Conservation (phyloP, 2,113 vertebrate genomes). For the Calidris pygmaea region DNA sequence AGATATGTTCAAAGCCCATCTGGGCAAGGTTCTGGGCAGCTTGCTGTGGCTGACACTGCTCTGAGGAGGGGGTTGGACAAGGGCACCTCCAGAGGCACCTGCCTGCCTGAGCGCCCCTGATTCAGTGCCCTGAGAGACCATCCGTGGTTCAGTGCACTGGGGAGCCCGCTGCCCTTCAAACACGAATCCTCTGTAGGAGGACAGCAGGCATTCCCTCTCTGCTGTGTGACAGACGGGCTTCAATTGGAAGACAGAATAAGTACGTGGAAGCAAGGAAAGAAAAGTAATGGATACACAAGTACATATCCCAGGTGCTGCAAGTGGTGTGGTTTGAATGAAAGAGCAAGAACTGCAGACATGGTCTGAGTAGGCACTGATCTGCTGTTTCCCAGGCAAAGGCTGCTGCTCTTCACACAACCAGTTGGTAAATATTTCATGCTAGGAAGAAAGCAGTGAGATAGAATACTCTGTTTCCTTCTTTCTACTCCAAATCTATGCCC, state of each 20-base stretch:
- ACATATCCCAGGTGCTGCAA: background rate
- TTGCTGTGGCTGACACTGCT: background rate
- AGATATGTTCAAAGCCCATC: background rate
- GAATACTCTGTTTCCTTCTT: background rate
- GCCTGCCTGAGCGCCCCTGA: background rate
- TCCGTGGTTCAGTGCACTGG: background rate
- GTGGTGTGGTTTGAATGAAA: background rate
- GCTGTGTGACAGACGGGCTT: accelerated
- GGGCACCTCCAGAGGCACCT: background rate
- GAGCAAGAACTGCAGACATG: background rate
- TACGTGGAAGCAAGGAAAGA: background rate
- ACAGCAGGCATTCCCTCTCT: background rate
- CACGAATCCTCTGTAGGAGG: accelerated
- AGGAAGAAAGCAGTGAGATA: background rate
- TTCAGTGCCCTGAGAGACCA: background rate
- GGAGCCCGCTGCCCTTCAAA: background rate
- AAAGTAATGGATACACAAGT: background rate
- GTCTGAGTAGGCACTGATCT: background rate
- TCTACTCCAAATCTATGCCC: background rate
- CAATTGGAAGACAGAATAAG: accelerated
- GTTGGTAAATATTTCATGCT: background rate
- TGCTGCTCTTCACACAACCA: background rate
- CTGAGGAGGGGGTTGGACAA: background rate
- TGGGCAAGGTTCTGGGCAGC: background rate
- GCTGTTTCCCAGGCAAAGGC: background rate